A percentile compares a stretch with the other conserved stretches of the same genome.
Evolutionary conservation across 2,797 vertebrate species (phyloP).

Genomic region (Pangasius macronema): DNA sequence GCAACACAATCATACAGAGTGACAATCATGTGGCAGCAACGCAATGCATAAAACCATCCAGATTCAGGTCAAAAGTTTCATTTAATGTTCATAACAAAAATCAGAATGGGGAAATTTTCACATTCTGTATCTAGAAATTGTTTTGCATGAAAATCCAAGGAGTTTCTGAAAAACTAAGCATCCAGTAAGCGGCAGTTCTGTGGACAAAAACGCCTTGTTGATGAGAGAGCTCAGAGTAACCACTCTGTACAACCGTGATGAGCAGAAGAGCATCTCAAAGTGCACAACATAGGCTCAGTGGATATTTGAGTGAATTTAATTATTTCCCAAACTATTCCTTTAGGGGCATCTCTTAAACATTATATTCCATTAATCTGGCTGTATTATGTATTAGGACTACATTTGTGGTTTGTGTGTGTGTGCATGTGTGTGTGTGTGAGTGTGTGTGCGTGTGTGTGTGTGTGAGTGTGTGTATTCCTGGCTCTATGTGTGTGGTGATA

Average conservation of each 20-base stretch:
- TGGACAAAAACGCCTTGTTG: neutral
- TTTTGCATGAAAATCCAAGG: too few species aligned
- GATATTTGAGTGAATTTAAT: neutral
- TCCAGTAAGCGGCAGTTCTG: neutral
- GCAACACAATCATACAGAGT: neutral
- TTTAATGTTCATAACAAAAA: too few species aligned
- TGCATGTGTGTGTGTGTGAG: neutral
- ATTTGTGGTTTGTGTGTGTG: neutral
- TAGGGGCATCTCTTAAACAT: neutral
- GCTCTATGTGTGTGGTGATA: neutral
- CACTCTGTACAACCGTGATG: neutral
- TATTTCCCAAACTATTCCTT: neutral
- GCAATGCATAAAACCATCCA: neutral
- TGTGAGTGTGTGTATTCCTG: neutral
- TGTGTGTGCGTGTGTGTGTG: too few species aligned
- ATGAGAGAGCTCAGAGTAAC: neutral
- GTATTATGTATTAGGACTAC: neutral
- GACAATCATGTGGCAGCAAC: neutral
- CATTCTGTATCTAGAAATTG: too few species aligned
- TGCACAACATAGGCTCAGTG: neutral
- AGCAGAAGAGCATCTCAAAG: neutral
- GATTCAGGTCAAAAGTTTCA: too few species aligned
- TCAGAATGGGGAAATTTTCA: too few species aligned
- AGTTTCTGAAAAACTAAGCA: too few species aligned
- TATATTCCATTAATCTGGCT: neutral